These are phyloP conservation scores for Leptopilina syphax DNA, from an alignment of 2,888 invertebrate species.

Conservation along the genomic window DNA sequence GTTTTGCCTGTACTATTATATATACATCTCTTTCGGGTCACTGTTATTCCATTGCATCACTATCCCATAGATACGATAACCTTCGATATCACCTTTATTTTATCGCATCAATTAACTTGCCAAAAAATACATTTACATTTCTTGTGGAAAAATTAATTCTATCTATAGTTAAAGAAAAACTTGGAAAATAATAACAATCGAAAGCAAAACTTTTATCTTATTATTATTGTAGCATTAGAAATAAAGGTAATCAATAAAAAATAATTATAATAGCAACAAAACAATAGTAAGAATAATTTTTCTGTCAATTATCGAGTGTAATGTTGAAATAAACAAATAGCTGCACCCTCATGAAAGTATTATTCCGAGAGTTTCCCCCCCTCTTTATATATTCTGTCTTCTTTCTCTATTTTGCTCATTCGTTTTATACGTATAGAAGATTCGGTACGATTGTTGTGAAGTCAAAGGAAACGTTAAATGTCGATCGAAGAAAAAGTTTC, in stretches of 20 bases:
- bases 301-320: neutral
- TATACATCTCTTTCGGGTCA: conserved; percentile 43
- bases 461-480: conserved; percentile 51
- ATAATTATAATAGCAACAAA: neutral
- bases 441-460: conserved; percentile 19
- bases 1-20: neutral
- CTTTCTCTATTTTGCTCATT: too few species aligned
- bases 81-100: conserved; percentile 45
- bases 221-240: too few species aligned
- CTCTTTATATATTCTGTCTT: too few species aligned
- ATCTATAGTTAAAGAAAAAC: too few species aligned
- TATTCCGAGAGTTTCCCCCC: neutral
- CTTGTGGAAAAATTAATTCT: too few species aligned
- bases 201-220: too few species aligned
- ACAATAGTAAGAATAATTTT: neutral
- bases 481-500: conserved; percentile 52
- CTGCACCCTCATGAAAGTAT: conserved; percentile 30
- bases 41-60: conserved; percentile 45
- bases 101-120: conserved; percentile 28
- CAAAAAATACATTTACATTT: neutral
- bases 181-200: too few species aligned
- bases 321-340: conserved; percentile 11
- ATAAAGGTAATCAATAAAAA: too few species aligned
- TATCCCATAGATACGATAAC: conserved; percentile 9
- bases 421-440: neutral